These are phyloP conservation scores for Teinopalpus imperialis DNA, from an alignment of 2,888 invertebrate genomes.

Conservation along the genomic window DNA sequence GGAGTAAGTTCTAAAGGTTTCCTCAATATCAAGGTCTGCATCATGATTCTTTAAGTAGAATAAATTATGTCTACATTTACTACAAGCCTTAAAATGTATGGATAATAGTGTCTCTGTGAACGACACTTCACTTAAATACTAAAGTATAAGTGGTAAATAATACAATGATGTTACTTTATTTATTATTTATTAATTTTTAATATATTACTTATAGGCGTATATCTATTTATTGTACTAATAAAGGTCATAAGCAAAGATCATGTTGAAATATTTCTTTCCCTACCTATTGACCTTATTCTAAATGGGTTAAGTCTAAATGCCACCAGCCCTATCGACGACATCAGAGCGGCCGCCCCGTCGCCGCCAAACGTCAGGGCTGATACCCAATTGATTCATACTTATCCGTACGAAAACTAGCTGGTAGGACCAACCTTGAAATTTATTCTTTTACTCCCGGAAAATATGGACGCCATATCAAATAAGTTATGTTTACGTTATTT, in stretches of 20 bases:
- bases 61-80: too few relatives aligned
- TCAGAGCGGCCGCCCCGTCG: constrained; percentile 42
- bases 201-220: too few relatives aligned
- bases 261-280: constrained; percentile 2
- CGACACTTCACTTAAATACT: too few relatives aligned
- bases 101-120: too few relatives aligned
- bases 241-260: background rate
- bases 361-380: constrained; percentile 38
- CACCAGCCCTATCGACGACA: constrained; percentile 37
- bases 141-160: too few relatives aligned
- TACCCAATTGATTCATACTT: constrained; percentile 33
- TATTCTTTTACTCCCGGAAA: constrained; percentile 12
- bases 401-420: constrained; percentile 9
- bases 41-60: too few relatives aligned
- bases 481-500: constrained; percentile 11
- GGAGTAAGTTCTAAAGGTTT: too few relatives aligned
- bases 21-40: too few relatives aligned
- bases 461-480: background rate
- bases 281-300: constrained; percentile 4
- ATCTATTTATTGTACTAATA: too few relatives aligned
- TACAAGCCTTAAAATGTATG: too few relatives aligned
- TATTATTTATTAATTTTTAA: too few relatives aligned
- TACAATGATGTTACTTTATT: too few relatives aligned
- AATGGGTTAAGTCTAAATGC: constrained; percentile 6
- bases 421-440: constrained; percentile 25